These are phyloP conservation scores for Slavum lentiscoides DNA, from an alignment of 2,888 invertebrate genomes.

Conservation along the genomic window DNA sequence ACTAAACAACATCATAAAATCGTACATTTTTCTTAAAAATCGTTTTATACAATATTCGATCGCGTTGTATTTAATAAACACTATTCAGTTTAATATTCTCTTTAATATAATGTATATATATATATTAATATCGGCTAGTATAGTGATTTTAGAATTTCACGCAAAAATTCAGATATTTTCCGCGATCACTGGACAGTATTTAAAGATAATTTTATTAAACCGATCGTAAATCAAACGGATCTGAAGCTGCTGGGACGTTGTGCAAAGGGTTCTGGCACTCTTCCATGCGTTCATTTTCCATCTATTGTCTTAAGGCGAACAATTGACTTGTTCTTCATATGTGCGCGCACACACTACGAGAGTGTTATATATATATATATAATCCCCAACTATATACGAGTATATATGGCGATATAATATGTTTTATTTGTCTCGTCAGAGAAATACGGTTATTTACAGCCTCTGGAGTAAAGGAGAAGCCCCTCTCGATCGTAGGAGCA, in stretches of 20 bases:
- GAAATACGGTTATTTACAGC: conserved; percentile 34
- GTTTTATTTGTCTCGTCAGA: conserved; percentile 35
- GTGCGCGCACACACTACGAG: not conserved
- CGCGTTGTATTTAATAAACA: no score
- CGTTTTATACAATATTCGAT: no score
- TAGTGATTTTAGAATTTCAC: no score
- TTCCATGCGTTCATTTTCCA: conserved; percentile 35
- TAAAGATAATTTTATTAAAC: conserved; percentile 17
- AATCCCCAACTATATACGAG: not conserved
- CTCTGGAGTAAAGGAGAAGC: not conserved
- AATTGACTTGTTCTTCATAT: conserved; percentile 31
- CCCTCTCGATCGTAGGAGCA: not conserved
- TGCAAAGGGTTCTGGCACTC: conserved; percentile 13
- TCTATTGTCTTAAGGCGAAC: conserved; percentile 39
- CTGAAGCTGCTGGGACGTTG: not conserved
- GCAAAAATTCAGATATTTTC: not conserved
- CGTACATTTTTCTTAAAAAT: no score
- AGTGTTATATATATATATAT: not conserved
- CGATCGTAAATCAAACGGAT: not conserved
- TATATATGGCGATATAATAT: conserved; percentile 18
- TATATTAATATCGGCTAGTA: no score
- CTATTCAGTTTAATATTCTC: no score
- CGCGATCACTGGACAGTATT: not conserved
- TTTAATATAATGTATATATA: no score
- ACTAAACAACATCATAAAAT: no score